These are phyloP conservation scores for Protosalanx chinensis DNA, from an alignment of 2,797 vertebrate species.

Conservation along the genomic window DNA sequence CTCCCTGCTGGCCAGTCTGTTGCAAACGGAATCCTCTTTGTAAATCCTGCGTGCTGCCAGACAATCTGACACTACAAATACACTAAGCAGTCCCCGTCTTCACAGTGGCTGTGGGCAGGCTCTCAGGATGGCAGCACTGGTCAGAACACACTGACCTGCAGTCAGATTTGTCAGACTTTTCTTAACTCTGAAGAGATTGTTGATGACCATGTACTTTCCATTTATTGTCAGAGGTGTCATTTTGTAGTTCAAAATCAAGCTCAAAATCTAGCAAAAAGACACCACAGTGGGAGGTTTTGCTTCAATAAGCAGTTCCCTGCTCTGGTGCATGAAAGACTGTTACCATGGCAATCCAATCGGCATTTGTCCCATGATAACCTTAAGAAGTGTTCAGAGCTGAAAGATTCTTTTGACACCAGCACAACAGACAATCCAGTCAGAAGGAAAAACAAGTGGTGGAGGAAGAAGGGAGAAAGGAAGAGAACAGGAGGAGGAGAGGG, in stretches of 20 bases:
- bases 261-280: not conserved
- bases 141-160: not conserved
- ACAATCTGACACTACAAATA: conserved; percentile 29
- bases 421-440: not conserved
- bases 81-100: conserved; percentile 16
- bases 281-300: not conserved
- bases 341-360: not conserved
- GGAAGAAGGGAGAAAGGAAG: too few relatives aligned
- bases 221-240: not conserved
- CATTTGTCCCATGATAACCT: not conserved
- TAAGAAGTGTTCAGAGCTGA: conserved; percentile 2
- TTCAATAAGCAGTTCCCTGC: not conserved
- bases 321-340: not conserved
- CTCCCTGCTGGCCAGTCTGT: not conserved
- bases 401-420: not conserved
- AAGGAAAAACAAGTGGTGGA: too few relatives aligned
- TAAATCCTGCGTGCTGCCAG: conserved; percentile 6
- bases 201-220: not conserved
- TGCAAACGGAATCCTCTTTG: conserved; percentile 7
- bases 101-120: conserved; percentile 1
- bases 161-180: not conserved
- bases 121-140: conserved; percentile 2
- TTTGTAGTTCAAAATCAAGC: not conserved
- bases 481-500: too few relatives aligned
- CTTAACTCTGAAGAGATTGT: not conserved